Evolutionary conservation across 2,113 vertebrate genomes (phyloP).

Genomic region (Alaudala cheleensis): DNA sequence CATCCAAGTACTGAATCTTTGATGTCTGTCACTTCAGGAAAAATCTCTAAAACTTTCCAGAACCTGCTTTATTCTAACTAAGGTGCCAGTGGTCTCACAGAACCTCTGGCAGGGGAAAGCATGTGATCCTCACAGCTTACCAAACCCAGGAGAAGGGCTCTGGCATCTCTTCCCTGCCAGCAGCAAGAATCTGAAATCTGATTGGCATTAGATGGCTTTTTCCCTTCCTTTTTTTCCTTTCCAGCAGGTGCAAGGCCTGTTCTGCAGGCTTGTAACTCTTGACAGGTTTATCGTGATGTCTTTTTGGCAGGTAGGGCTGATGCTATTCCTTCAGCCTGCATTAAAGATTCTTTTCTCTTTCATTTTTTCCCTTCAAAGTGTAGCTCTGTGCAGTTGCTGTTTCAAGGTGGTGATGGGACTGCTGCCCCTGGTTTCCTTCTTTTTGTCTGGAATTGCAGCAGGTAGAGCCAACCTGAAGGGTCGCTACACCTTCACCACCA

Average conservation of each 20-base stretch:
- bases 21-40: background rate
- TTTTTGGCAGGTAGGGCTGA: conserved; percentile 54
- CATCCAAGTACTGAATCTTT: background rate
- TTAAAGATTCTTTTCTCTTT: background rate
- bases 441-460: background rate
- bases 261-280: conserved; percentile 26
- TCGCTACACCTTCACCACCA: background rate
- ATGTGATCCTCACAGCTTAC: background rate
- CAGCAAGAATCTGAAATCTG: conserved; percentile 37
- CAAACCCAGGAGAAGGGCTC: background rate
- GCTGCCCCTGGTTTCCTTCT: background rate
- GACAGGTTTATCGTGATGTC: conserved; percentile 26
- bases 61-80: background rate
- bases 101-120: conserved; percentile 20
- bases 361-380: background rate
- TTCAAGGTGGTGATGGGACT: background rate
- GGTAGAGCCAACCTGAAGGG: background rate
- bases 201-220: conserved; percentile 23
- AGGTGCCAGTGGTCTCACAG: background rate
- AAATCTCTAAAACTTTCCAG: background rate
- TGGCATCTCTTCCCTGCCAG: conserved; percentile 6
- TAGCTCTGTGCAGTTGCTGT: background rate
- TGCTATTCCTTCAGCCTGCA: background rate
- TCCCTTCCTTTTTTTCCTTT: background rate
- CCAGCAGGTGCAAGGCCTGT: conserved; percentile 58